These are phyloP conservation scores for Eleutherodactylus coqui DNA, from an alignment of 2,797 vertebrate genomes.

Conservation along the genomic window DNA sequence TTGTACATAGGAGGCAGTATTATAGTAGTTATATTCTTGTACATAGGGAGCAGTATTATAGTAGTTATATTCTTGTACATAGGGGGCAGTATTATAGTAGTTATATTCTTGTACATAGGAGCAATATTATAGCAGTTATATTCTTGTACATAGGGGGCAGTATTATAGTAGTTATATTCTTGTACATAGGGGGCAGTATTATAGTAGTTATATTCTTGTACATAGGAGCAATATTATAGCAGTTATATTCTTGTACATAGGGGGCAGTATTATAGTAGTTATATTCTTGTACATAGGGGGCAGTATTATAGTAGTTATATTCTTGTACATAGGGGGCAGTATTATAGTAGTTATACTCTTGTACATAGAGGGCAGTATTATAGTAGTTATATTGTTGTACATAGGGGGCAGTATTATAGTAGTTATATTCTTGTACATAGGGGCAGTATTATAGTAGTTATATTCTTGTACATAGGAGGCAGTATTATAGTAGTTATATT, in stretches of 20 bases:
- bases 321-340: too few relatives aligned
- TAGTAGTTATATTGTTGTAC: too few relatives aligned
- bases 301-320: too few relatives aligned
- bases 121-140: slow-evolving; percentile 6
- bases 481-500: slow-evolving; percentile 17
- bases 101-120: neutral
- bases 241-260: too few relatives aligned
- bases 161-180: slow-evolving; percentile 8
- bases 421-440: neutral
- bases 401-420: too few relatives aligned
- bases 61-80: neutral
- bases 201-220: slow-evolving; percentile 15
- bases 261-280: too few relatives aligned
- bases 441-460: slow-evolving; percentile 2
- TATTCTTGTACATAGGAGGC: neutral
- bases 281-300: too few relatives aligned
- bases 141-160: neutral
- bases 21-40: slow-evolving; percentile 7
- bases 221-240: too few relatives aligned
- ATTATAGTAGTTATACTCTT: too few relatives aligned
- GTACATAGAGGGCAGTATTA: too few relatives aligned
- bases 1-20: neutral
- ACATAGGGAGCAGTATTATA: slow-evolving; percentile 2
- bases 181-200: neutral
- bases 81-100: neutral